Evolutionary conservation across 2,113 vertebrate species (phyloP).

Genomic region (Zosterops lateralis): DNA sequence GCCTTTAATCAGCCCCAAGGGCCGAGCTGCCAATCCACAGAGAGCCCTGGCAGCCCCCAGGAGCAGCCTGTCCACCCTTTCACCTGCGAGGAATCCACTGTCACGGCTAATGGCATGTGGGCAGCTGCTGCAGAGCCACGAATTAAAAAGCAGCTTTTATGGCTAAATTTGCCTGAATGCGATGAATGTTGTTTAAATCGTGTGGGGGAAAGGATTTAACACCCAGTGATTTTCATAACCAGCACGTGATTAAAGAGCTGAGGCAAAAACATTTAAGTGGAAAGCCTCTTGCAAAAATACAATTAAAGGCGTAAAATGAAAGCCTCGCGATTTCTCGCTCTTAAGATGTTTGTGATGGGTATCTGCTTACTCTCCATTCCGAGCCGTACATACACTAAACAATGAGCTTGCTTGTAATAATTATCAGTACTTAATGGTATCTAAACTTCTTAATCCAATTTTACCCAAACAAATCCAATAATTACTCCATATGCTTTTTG

Average conservation of each 20-base stretch:
- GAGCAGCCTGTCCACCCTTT: not conserved
- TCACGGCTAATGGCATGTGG: not conserved
- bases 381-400: slow-evolving; percentile 31
- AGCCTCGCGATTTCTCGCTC: slow-evolving; percentile 16
- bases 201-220: not conserved
- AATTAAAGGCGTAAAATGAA: slow-evolving; percentile 5
- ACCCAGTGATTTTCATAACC: not conserved
- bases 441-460: slow-evolving; percentile 72
- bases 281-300: slow-evolving; percentile 35
- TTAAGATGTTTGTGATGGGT: slow-evolving; percentile 48
- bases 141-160: not conserved
- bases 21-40: not conserved
- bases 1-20: slow-evolving; percentile 14
- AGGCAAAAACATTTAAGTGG: not conserved
- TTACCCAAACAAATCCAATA: slow-evolving; percentile 71
- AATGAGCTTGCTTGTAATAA: slow-evolving; percentile 65
- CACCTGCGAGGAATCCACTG: not conserved
- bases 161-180: not conserved
- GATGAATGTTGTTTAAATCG: not conserved
- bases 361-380: slow-evolving; percentile 30
- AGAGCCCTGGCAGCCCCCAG: not conserved
- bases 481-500: slow-evolving; percentile 66
- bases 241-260: not conserved
- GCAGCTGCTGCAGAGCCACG: not conserved
- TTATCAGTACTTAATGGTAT: slow-evolving; percentile 65